Evolutionary conservation across 2,797 vertebrate species (phyloP).

Genomic region (Pseudochirops cupreus): DNA sequence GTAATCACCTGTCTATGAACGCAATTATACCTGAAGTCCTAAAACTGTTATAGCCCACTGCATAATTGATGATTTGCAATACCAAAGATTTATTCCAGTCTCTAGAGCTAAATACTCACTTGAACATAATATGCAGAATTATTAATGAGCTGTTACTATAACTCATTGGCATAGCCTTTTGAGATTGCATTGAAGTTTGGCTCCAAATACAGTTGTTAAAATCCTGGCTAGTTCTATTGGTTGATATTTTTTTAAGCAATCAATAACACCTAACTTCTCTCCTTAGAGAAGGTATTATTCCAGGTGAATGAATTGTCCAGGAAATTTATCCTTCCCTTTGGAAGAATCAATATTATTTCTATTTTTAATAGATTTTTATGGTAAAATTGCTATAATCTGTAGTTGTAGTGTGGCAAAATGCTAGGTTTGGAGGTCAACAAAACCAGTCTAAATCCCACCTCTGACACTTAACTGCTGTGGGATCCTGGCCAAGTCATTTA

Average conservation of each 20-base stretch:
- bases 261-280: neutral
- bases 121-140: slow-evolving; percentile 2
- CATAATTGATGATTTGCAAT: slow-evolving; percentile 43
- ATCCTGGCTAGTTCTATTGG: slow-evolving; percentile 21
- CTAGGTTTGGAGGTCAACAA: neutral
- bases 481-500: neutral
- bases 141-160: slow-evolving; percentile 43
- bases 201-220: slow-evolving; percentile 27
- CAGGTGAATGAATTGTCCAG: neutral
- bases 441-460: neutral
- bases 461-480: neutral
- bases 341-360: neutral
- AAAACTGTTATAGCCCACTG: slow-evolving; percentile 22
- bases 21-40: slow-evolving; percentile 45
- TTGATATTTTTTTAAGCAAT: slow-evolving; percentile 24
- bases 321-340: neutral
- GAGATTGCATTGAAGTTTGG: slow-evolving; percentile 49
- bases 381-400: neutral
- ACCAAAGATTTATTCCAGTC: slow-evolving; percentile 40
- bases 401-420: neutral
- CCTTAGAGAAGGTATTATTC: neutral
- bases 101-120: slow-evolving; percentile 29
- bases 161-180: slow-evolving; percentile 18
- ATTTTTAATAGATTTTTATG: neutral
- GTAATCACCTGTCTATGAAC: slow-evolving; percentile 40